Base-by-base conservation (phyloP, 2,888 invertebrate species). In the Callinectes sapidus region DNA sequence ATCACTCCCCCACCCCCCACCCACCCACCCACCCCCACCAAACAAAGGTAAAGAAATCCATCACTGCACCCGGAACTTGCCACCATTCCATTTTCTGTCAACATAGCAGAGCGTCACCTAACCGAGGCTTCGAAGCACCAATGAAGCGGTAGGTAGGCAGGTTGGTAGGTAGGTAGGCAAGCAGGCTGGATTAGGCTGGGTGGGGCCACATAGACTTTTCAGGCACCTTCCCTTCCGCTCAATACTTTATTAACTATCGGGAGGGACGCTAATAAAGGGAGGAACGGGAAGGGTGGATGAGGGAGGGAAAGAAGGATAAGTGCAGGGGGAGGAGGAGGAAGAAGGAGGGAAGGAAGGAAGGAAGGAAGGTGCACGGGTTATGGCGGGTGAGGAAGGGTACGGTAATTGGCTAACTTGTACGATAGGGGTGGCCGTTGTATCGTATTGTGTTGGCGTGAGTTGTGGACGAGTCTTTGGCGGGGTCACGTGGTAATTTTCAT, bases 201-300 rank as follows among this genome's bases (percentile, higher is more conserved):
- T 10, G 3, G 48, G 48, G 48, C 48, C 48, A 48, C 48, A 48
- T 48, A 48, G 48, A 48, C 8, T 48, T 48, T 71, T 61, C 61
- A 2, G 18, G 18, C 61, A 18, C 28, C 28, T 28, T 28, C 71
- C 71, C 71, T 71, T 71, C 10, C 71, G 71, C 28, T 71, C 71
- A 71, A 71, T 71, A 71, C 71, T 71, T n/a, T 71, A 71, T 71
- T 71, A 71, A 71, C 71, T 71, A 71, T 71, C 71, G 71, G 28
- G 71, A 71, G 71, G 71, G 71, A 28, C 71, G 71, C 71, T 71
- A 71, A 71, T 71, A 71, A 71, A 71, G n/a, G 71, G 13, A 28
- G 71, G 28, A 71, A 71, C 13, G 71, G 66, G 28, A 28, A 28
- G 71, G 28, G 28, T n/a, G 71, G 28, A 71, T n/a, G 71, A 71